Percentiles rank a stretch among this genome's conserved stretches.
Conservation (phyloP, 2,113 vertebrate species). For the Arizona elegans region DNA sequence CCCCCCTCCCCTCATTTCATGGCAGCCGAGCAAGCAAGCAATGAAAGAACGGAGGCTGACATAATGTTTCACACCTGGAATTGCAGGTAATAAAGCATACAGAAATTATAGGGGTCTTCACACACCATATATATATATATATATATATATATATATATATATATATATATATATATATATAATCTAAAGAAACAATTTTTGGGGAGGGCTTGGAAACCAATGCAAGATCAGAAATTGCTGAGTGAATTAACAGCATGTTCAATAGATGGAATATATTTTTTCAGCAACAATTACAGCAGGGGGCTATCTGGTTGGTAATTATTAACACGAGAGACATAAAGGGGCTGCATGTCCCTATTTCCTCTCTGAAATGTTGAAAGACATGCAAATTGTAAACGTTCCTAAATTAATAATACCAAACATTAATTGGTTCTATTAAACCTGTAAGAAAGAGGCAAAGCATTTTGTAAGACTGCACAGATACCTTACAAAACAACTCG, state of each 20-base stretch:
- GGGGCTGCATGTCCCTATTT: neutral
- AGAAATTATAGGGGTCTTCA: neutral
- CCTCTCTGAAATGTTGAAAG: neutral
- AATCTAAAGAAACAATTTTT: neutral
- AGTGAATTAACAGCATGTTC: neutral
- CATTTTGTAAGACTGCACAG: neutral
- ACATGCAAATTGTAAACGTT: neutral
- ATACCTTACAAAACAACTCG: neutral
- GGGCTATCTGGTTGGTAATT: neutral
- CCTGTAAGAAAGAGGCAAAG: neutral
- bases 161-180: neutral
- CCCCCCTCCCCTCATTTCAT: too few relatives aligned
- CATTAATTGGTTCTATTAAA: neutral
- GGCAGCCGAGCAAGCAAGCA: too few relatives aligned
- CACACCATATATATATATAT: neutral
- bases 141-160: neutral
- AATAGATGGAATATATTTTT: neutral
- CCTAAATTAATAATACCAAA: neutral
- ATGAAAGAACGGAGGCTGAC: too few relatives aligned
- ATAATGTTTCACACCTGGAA: neutral
- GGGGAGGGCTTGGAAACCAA: neutral
- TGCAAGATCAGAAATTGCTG: neutral
- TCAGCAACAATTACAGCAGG: neutral
- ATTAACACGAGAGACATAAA: neutral
- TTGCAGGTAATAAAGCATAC: neutral